Base-by-base conservation (phyloP, 2,797 vertebrate genomes). In the Tarsius wallacei region DNA sequence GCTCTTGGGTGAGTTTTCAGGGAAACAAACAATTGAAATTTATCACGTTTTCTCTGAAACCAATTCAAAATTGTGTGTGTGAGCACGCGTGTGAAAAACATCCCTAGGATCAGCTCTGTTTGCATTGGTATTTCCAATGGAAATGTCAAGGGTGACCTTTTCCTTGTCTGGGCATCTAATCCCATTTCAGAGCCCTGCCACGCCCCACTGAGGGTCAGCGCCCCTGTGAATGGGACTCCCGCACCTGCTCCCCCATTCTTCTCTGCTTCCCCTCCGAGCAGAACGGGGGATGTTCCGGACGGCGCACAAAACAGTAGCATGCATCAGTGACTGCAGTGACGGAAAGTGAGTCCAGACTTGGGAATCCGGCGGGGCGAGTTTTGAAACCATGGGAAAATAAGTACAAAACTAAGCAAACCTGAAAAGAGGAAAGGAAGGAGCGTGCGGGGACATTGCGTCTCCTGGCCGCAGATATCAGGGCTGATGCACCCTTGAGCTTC, bases 41-140 rank as follows among this genome's bases (percentile, higher is more conserved):
- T 86, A 71, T 78, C 59, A 17, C 36, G 42, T 90, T 92, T 87
- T 78, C 61, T 93, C 33, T 90, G 77, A 36, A 87, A 21, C 21
- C 8, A 80, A 11, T 68, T 47, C 53, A n/a, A 91, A 77, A 86
- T 74, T 83, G 76, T 42, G 51, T 70, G 88, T 55, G 83, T 47
- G 84, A 14, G 24, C 47, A 24, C 33, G 73, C 17, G 36, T 78
- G 59, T 31, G 89, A 98, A 96, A 98, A 98, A 97, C 95, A 97
- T 96, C 93, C 73, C n/a, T 84, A 97, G 98, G 97, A 97, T 98
- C 98, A 98, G 97, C 87, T 98, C 97, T 98, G 98, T 98, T 98
- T 99, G 98, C 98, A 98, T 99, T 98, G 98, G 98, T 98, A 99
- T 99, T 99, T 99, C 98, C 98, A 99, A 98, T 99, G 99, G 98